Conservation (phyloP, 2,888 invertebrate genomes). For the Pyrrhia umbra region DNA sequence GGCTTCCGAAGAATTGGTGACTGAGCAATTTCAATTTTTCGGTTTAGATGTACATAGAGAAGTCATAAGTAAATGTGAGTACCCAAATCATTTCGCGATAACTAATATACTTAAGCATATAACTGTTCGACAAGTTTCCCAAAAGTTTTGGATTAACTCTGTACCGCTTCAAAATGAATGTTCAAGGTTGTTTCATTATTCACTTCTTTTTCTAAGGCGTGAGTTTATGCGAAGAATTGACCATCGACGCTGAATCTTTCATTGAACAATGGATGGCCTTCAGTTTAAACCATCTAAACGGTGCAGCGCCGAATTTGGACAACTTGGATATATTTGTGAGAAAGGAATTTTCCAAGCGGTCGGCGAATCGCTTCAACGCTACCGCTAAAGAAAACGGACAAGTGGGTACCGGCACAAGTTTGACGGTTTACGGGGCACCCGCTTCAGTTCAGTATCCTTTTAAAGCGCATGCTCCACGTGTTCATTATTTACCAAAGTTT, state of each 20-base stretch:
- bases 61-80: conserved; percentile 91
- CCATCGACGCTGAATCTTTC: conserved; percentile 92
- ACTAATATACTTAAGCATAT: conserved; percentile 39
- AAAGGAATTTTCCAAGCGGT: conserved; percentile 91
- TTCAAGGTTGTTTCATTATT: conserved; percentile 87
- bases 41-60: conserved; percentile 89
- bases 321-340: conserved; percentile 91
- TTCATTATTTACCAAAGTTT: conserved; percentile 60
- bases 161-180: conserved; percentile 75
- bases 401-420: conserved; percentile 80
- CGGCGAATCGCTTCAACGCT: conserved; percentile 77
- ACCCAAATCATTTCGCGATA: conserved; percentile 46
- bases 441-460: conserved; percentile 86
- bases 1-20: conserved; percentile 90
- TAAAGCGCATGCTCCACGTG: conserved; percentile 76
- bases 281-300: conserved; percentile 91
- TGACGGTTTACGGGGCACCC: conserved; percentile 81
- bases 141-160: conserved; percentile 51
- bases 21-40: conserved; percentile 91
- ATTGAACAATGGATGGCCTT: conserved; percentile 95
- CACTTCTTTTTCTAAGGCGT: conserved; percentile 87
- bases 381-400: conserved; percentile 77
- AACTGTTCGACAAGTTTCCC: conserved; percentile 37
- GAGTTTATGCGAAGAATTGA: conserved; percentile 91
- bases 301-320: conserved; percentile 91